phyloP scores from a whole-genome alignment of 2,888 invertebrate genomes.

The Lymantria monacha region DNA sequence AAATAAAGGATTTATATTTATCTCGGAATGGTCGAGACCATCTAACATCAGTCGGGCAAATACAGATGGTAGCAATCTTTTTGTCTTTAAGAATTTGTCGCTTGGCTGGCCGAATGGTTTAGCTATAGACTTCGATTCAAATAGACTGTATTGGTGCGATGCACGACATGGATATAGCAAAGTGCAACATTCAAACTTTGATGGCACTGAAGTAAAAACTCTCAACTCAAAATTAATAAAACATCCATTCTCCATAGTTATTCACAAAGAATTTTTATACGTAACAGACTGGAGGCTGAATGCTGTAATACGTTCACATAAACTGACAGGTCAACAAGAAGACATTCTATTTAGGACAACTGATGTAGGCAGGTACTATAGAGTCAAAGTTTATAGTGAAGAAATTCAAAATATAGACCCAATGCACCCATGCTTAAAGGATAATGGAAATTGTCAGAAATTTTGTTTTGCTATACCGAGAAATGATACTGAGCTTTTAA shows the following conservation, averaged over 20 bases:
- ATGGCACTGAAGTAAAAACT: conserved; percentile 63
- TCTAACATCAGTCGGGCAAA: conserved; percentile 97
- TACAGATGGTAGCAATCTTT: conserved; percentile 92
- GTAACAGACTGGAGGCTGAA: neutral
- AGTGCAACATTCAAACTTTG: conserved; percentile 77
- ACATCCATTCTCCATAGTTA: conserved; percentile 96
- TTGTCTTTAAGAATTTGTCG: conserved; percentile 94
- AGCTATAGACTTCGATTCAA: conserved; percentile 93
- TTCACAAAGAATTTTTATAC: conserved; percentile 61
- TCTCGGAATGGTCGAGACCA: conserved; percentile 97
- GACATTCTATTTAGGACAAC: conserved; percentile 42
- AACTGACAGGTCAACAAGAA: neutral
- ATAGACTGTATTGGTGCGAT: conserved; percentile 98
- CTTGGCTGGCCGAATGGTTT: conserved; percentile 99
- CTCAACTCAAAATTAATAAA: conserved; percentile 92
- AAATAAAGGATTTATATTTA: conserved; percentile 95
- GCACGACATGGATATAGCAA: conserved; percentile 97
- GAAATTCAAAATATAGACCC: conserved; percentile 86
- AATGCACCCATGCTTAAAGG: conserved; percentile 90
- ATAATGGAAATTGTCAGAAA: conserved; percentile 96
- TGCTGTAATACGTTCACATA: neutral
- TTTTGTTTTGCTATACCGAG: conserved; percentile 95
- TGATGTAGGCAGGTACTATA: conserved; percentile 94
- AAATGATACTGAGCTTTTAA: conserved; percentile 81
- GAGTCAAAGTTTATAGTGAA: conserved; percentile 93